A percentile compares a stretch with the other conserved stretches of the same genome.
Conservation (phyloP, 2,888 invertebrate species). For the Argyresthia albistria region DNA sequence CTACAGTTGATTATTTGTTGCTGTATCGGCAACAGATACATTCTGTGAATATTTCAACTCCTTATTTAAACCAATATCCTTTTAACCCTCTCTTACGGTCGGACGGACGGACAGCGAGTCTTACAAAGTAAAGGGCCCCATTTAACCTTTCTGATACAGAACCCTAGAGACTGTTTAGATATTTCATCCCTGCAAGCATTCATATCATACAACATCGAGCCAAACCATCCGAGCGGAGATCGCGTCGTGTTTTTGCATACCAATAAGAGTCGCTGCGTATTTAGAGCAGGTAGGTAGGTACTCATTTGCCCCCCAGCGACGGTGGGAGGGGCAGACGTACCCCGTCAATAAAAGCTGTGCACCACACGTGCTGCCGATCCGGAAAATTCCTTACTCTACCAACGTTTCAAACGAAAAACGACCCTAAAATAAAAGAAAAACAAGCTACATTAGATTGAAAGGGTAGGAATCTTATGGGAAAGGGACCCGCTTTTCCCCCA, state of each 20-base stretch:
- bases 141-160: no score
- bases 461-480: constrained; percentile 35
- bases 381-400: constrained; percentile 37
- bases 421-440: constrained; percentile 12
- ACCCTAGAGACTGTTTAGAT: no score
- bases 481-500: constrained; percentile 53
- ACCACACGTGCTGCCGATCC: constrained; percentile 61
- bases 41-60: no score
- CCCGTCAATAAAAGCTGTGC: constrained; percentile 60
- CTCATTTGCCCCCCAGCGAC: constrained; percentile 34
- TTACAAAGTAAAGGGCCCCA: no score
- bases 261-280: constrained; percentile 39
- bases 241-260: constrained; percentile 29
- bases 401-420: constrained; percentile 11
- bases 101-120: no score
- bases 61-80: no score
- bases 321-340: constrained; percentile 42
- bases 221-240: neutral
- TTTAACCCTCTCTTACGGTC: no score
- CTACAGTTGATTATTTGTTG: no score
- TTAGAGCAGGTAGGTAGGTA: constrained; percentile 62
- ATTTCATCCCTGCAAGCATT: no score
- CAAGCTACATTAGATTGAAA: constrained; percentile 20
- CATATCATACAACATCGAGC: no score
- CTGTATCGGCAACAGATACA: no score